Percentiles rank a stretch among this genome's conserved stretches.
Evolutionary conservation across 2,797 vertebrate species (phyloP).

Genomic region (Knipowitschia caucasica): DNA sequence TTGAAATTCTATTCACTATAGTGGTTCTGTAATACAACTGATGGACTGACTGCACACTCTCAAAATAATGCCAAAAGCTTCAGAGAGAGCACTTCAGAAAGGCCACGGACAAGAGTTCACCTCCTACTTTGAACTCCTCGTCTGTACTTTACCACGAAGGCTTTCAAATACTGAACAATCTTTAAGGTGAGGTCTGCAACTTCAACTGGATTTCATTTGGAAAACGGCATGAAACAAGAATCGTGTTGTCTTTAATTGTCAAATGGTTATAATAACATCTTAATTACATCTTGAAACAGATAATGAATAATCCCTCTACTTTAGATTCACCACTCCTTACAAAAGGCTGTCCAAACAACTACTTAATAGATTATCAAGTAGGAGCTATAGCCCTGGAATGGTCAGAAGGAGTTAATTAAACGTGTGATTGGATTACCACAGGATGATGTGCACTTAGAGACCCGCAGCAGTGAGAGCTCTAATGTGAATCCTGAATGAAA

Average conservation of each 20-base stretch:
- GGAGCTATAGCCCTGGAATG: too few species aligned
- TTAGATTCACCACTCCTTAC: neutral
- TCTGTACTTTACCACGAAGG: neutral
- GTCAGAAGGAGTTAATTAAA: neutral
- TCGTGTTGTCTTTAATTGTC: too few species aligned
- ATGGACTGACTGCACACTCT: constrained; percentile 10
- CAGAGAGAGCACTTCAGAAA: neutral
- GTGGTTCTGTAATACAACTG: constrained; percentile 23
- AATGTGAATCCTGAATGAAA: neutral
- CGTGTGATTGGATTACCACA: neutral
- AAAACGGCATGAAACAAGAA: too few species aligned
- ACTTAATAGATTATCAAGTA: too few species aligned
- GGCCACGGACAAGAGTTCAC: neutral
- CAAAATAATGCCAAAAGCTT: constrained; percentile 8
- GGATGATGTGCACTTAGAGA: neutral
- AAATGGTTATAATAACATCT: too few species aligned
- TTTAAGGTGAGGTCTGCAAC: too few species aligned
- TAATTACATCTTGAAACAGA: too few species aligned
- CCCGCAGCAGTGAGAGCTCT: neutral
- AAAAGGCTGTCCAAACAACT: neutral
- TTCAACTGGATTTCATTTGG: too few species aligned
- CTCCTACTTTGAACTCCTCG: neutral
- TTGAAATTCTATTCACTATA: constrained; percentile 36
- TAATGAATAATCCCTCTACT: neutral
- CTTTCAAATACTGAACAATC: neutral